Evolutionary conservation across 2,797 vertebrate genomes (phyloP), one percentile per base, ranked within the genome.

Genomic region (Sciurus carolinensis): DNA sequence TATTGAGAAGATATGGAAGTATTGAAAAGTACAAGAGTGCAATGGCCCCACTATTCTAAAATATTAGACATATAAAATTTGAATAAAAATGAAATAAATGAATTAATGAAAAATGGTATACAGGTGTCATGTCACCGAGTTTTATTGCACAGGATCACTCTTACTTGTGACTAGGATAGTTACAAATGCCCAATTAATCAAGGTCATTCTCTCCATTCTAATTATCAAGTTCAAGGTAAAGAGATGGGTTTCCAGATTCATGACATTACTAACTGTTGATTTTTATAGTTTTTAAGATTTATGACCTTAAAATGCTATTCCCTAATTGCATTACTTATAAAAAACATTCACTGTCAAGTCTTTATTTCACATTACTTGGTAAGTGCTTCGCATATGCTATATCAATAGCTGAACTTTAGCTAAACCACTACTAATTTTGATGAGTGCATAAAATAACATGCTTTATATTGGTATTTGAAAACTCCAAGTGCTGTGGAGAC

Each of bases 121-220:
- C 20, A 30, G 18, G n/a, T 54, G 4, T 26, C 44, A 8, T 30
- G 14, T 13, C 47, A 17, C 39, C 30, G 5, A 44, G 30, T 89
- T 87, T 15, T 84, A 50, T 39, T 88, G 26, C 44, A 42, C 69
- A 59, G 26, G 57, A 73, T 73, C 0, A 22, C 24, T 64, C 33
- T 36, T 54, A 79, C 7, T 81, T 36, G 42, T 26, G 15, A 92
- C 50, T 80, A 66, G 75, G n/a, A 42, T 39, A 36, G 52, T 77
- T 91, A 94, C 47, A 89, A 44, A 76, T 69, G 18, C 64, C 54
- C 73, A 69, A 73, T 82, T 44, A 64, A 44, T 91, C 83, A 86
- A 92, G 36, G n/a, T 93, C 62, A 82, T 95, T 54, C 87, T 64
- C 39, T 30, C 9, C 7, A 52, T 77, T 33, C 0, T 33, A 71